These are phyloP conservation scores for Cantharis rufa DNA, from an alignment of 2,888 invertebrate genomes.

Conservation along the genomic window DNA sequence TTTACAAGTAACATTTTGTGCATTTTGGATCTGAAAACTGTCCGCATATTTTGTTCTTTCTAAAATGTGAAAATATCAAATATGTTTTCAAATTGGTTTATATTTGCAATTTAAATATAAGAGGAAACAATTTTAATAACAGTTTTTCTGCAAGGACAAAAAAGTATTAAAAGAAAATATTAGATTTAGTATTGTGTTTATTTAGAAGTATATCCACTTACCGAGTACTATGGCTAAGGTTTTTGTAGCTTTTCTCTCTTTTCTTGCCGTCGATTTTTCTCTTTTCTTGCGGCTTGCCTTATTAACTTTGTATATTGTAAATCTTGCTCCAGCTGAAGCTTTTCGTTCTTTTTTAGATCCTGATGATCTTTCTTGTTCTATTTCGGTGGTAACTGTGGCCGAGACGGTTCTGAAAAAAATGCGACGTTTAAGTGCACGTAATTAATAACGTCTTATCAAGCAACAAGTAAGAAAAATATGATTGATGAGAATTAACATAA, in stretches of 20 bases:
- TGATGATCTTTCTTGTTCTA: constrained; percentile 52
- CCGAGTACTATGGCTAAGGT: constrained; percentile 98
- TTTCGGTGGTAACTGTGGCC: constrained; percentile 56
- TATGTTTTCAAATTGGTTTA: no score
- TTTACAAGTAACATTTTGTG: not conserved
- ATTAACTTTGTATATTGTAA: constrained; percentile 91
- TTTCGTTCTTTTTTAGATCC: constrained; percentile 76
- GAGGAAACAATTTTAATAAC: not conserved
- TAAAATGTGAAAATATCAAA: not conserved
- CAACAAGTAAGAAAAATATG: not conserved
- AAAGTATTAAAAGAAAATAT: not conserved
- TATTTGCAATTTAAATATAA: not conserved
- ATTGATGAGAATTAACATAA: not conserved
- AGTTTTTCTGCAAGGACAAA: not conserved
- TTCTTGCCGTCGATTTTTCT: constrained; percentile 90
- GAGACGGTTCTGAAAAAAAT: constrained; percentile 64
- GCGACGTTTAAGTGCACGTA: not conserved
- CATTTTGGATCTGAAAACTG: not conserved
- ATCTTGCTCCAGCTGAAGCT: constrained; percentile 73
- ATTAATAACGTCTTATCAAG: not conserved
- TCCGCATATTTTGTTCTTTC: no score
- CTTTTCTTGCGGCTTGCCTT: constrained; percentile 94
- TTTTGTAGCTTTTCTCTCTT: constrained; percentile 97
- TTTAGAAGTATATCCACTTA: constrained; percentile 58
- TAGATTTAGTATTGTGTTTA: not conserved